phyloP scores from a whole-genome alignment of 2,113 vertebrate genomes.

The Urocolius indicus region DNA sequence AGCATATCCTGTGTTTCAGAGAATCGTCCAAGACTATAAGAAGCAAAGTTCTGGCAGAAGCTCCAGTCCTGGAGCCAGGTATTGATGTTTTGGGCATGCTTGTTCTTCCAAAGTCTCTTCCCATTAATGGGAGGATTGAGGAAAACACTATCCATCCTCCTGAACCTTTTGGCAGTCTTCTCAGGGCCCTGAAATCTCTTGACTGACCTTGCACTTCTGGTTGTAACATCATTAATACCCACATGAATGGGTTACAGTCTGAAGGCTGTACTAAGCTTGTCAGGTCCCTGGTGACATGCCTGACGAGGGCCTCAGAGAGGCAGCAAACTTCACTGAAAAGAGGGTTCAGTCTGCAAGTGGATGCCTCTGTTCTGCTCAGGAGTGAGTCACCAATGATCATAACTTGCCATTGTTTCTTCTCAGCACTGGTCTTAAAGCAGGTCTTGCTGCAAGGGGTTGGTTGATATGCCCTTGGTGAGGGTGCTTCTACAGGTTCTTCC shows the following conservation, averaged over 20 bases:
- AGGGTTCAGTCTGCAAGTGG: background rate
- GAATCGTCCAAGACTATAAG: background rate
- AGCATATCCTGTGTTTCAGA: background rate
- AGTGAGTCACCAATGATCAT: background rate
- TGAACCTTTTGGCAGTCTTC: background rate
- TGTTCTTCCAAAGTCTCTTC: background rate
- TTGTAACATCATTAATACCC: background rate
- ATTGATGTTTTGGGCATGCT: background rate
- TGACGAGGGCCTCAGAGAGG: rapidly evolving
- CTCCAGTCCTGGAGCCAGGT: background rate
- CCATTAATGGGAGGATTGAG: background rate
- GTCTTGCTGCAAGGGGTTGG: background rate
- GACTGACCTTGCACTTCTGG: background rate
- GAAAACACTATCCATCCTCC: background rate
- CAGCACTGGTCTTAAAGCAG: rapidly evolving
- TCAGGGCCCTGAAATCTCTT: background rate
- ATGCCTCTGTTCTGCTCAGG: background rate
- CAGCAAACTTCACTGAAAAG: background rate
- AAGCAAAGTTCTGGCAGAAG: background rate
- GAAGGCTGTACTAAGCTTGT: background rate
- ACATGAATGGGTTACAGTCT: background rate
- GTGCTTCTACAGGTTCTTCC: background rate
- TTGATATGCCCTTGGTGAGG: background rate
- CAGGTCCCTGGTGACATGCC: background rate
- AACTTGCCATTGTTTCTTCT: background rate